phyloP scores from a whole-genome alignment of 2,888 invertebrate genomes.

The Rugalucina vietnamica region DNA sequence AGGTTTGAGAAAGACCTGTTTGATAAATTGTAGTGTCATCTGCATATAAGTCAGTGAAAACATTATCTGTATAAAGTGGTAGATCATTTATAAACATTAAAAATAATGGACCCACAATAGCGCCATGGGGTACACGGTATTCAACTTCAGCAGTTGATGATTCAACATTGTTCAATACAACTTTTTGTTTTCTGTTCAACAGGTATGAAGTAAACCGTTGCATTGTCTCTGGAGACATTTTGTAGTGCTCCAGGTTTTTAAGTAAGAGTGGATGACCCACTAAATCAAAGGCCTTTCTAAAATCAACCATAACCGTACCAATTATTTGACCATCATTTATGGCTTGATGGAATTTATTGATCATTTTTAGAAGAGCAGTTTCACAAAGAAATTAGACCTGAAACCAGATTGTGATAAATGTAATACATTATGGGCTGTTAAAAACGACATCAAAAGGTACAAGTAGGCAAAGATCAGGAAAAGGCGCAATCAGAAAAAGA shows the following conservation, averaged over 20 bases:
- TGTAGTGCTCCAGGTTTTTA: background rate
- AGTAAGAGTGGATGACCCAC: slow-evolving; percentile 1
- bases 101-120: background rate
- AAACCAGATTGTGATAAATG: background rate
- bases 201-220: background rate
- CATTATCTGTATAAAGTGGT: too few relatives aligned
- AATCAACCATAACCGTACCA: slow-evolving; percentile 1
- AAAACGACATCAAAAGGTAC: background rate
- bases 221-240: background rate
- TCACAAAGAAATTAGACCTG: background rate
- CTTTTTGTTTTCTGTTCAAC: background rate
- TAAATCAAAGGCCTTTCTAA: background rate
- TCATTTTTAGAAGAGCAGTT: background rate
- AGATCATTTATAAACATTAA: too few relatives aligned
- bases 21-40: too few relatives aligned
- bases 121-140: background rate
- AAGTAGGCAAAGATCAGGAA: too few relatives aligned
- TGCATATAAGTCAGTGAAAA: too few relatives aligned
- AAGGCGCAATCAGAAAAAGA: too few relatives aligned
- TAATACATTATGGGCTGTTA: background rate
- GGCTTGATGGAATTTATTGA: background rate
- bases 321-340: background rate
- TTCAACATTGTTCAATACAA: background rate
- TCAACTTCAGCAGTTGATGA: background rate
- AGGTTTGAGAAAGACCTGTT: too few relatives aligned